phyloP scores from a whole-genome alignment of 2,888 invertebrate genomes.

The Mesorhabditis sp. region DNA sequence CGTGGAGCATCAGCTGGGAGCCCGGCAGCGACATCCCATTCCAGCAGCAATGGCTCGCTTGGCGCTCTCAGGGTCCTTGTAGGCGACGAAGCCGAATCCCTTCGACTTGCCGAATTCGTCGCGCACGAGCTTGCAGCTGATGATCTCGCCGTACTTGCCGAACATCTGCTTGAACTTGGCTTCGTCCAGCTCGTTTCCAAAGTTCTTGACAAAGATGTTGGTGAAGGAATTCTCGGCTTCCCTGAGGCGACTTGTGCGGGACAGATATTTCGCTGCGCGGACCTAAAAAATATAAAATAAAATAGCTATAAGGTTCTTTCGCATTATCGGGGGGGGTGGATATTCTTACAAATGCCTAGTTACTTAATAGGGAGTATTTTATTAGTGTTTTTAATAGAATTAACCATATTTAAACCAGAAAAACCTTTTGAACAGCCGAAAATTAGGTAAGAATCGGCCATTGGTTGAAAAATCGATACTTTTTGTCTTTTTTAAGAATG shows the following conservation, averaged over 20 bases:
- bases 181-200: conserved; percentile 88
- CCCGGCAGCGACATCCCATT: conserved; percentile 22
- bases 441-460: conserved; percentile 79
- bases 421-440: too few relatives aligned
- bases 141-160: conserved; percentile 65
- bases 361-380: too few relatives aligned
- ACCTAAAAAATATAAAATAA: too few relatives aligned
- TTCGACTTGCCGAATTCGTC: conserved; percentile 62
- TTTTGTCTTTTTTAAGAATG: conserved; percentile 75
- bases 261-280: too few relatives aligned
- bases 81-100: conserved; percentile 98
- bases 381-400: too few relatives aligned
- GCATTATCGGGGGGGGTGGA: too few relatives aligned
- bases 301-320: too few relatives aligned
- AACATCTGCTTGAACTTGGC: conserved; percentile 90
- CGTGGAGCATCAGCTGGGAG: conserved; percentile 69
- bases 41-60: conserved; percentile 65
- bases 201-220: conserved; percentile 97
- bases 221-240: conserved; percentile 85
- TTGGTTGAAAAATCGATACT: conserved; percentile 95
- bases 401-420: too few relatives aligned
- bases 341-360: too few relatives aligned
- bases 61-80: conserved; percentile 90
- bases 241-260: conserved; percentile 65
- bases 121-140: conserved; percentile 44